phyloP scores from a whole-genome alignment of 2,113 vertebrate genomes.

The Rousettus leschenaultii region DNA sequence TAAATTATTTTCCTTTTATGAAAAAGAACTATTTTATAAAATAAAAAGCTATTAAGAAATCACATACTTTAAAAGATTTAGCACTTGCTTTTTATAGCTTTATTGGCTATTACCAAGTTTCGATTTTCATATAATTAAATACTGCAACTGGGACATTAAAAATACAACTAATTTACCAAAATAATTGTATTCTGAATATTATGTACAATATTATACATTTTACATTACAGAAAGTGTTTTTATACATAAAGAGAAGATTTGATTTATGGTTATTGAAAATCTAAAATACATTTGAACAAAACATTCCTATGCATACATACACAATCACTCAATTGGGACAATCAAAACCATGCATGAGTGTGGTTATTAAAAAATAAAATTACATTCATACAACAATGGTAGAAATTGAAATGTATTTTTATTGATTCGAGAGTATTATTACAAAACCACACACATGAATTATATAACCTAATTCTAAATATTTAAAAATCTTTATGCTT shows the following conservation, averaged over 20 bases:
- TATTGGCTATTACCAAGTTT: slow-evolving; percentile 81
- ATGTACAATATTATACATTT: slow-evolving; percentile 91
- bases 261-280: slow-evolving; percentile 78
- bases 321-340: slow-evolving; percentile 58
- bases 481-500: slow-evolving; percentile 61
- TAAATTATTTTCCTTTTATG: background rate
- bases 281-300: slow-evolving; percentile 70
- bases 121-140: slow-evolving; percentile 87
- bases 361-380: slow-evolving; percentile 81
- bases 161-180: slow-evolving; percentile 88
- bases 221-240: slow-evolving; percentile 82
- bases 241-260: slow-evolving; percentile 81
- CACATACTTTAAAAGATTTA: background rate
- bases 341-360: slow-evolving; percentile 70
- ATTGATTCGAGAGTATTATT: slow-evolving; percentile 42
- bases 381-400: slow-evolving; percentile 76
- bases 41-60: slow-evolving; percentile 19
- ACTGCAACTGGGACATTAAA: slow-evolving; percentile 82
- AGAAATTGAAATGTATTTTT: slow-evolving; percentile 65
- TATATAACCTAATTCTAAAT: slow-evolving; percentile 21
- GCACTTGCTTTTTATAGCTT: slow-evolving; percentile 62
- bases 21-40: background rate
- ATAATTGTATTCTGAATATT: slow-evolving; percentile 87
- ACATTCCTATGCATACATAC: slow-evolving; percentile 69
- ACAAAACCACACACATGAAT: slow-evolving; percentile 50